Percentiles rank a stretch among this genome's conserved stretches.
phyloP scores from a whole-genome alignment of 2,888 invertebrate species.

The Anaspis maculata region DNA sequence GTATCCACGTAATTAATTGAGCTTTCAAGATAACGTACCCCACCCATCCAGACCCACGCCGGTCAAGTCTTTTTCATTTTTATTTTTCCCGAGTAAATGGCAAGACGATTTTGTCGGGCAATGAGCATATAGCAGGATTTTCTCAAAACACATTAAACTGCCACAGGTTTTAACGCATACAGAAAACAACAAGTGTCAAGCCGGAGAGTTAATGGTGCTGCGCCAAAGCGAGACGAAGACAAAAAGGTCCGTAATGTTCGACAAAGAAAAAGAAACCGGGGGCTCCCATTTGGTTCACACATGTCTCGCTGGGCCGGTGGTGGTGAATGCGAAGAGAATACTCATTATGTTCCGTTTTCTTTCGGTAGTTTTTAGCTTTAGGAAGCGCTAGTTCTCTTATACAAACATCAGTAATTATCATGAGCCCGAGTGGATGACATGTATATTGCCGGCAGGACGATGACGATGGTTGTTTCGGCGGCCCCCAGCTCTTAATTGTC shows the following conservation, averaged over 20 bases:
- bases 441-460: slow-evolving; percentile 6
- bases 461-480: too few relatives aligned
- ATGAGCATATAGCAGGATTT: too few relatives aligned
- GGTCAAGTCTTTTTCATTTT: too few relatives aligned
- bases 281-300: slow-evolving; percentile 16
- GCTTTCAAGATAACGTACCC: too few relatives aligned
- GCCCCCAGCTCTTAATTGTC: slow-evolving; percentile 6
- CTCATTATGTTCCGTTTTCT: slow-evolving; percentile 16
- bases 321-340: slow-evolving; percentile 12
- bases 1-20: too few relatives aligned
- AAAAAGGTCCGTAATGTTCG: slow-evolving; percentile 7
- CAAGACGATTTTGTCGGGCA: too few relatives aligned
- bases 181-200: slow-evolving; percentile 37
- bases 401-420: slow-evolving; percentile 15
- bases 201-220: slow-evolving; percentile 33
- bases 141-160: slow-evolving; percentile 15
- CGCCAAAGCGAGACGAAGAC: slow-evolving; percentile 23
- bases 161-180: slow-evolving; percentile 14
- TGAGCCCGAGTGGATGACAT: slow-evolving; percentile 12
- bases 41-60: too few relatives aligned
- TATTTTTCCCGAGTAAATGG: too few relatives aligned
- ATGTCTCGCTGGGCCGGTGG: too few relatives aligned
- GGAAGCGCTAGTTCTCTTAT: slow-evolving; percentile 9
- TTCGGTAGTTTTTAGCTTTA: slow-evolving; percentile 12
- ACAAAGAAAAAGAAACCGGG: slow-evolving; percentile 16